A percentile compares a stretch with the other conserved stretches of the same genome.
These are phyloP conservation scores for Ovis canadensis DNA, from an alignment of 2,113 vertebrate species.

Conservation along the genomic window DNA sequence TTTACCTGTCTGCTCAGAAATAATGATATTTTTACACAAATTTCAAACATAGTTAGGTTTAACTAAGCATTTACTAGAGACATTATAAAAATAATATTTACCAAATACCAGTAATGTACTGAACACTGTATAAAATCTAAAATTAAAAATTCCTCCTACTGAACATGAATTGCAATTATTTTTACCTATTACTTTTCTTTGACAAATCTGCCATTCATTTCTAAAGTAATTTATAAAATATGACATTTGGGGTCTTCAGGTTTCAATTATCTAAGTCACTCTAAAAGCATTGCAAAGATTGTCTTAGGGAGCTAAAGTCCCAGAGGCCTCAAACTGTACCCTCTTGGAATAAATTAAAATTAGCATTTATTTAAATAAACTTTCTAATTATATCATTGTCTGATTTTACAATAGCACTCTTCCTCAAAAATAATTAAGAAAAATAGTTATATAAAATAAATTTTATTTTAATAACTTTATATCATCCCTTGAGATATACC, in stretches of 20 bases:
- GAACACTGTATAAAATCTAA: background rate
- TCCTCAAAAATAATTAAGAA: background rate
- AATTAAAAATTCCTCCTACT: conserved; percentile 10
- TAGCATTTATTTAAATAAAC: conserved; percentile 15
- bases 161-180: conserved; percentile 6
- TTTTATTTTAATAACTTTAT: conserved; percentile 31
- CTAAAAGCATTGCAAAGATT: background rate
- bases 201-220: background rate
- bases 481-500: conserved; percentile 13
- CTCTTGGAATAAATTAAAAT: background rate
- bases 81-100: conserved; percentile 8
- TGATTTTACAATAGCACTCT: background rate
- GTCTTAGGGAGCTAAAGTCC: background rate
- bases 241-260: background rate
- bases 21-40: background rate
- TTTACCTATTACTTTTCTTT: conserved; percentile 26
- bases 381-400: background rate
- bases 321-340: background rate
- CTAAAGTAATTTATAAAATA: background rate
- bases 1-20: background rate
- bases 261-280: background rate
- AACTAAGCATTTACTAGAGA: background rate
- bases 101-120: background rate
- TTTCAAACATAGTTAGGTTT: background rate
- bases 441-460: conserved; percentile 7